Evolutionary conservation across 1,140 invertebrate genomes (phyloP).

Genomic region (Anastrepha ludens): DNA sequence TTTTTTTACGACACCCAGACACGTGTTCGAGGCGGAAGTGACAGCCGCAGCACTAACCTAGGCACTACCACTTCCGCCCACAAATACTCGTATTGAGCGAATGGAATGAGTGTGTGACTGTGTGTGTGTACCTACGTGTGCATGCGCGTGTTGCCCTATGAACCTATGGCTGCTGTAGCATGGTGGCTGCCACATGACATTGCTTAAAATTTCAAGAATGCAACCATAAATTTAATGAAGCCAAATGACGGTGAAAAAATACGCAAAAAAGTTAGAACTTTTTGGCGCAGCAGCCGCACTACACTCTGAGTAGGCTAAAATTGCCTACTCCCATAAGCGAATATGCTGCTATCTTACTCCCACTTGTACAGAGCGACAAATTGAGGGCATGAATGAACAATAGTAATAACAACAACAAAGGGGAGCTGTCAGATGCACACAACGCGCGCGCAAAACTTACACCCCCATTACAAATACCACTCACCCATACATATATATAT

Average conservation of each 20-base stretch:
- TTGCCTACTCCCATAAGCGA: background rate
- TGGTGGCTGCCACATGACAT: conserved; percentile 10
- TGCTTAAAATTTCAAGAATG: conserved; percentile 36
- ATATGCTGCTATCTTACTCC: background rate
- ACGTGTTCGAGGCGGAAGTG: conserved; percentile 54
- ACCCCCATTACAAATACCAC: background rate
- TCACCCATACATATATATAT: background rate
- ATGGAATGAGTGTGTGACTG: background rate
- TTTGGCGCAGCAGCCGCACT: background rate
- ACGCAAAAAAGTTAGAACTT: background rate
- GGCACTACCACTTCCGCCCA: background rate
- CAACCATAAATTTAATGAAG: conserved; percentile 53
- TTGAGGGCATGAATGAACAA: background rate
- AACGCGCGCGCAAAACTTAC: conserved; percentile 27
- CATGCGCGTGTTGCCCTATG: no score
- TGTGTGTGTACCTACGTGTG: background rate
- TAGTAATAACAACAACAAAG: conserved; percentile 23
- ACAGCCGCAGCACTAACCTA: conserved; percentile 52
- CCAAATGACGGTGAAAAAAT: conserved; percentile 41
- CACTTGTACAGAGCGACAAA: background rate
- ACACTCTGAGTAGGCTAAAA: background rate
- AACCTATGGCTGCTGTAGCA: background rate
- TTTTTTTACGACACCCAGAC: conserved; percentile 58
- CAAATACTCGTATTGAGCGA: background rate
- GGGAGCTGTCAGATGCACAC: conserved; percentile 46